Evolutionary conservation across 2,888 invertebrate genomes (phyloP).

Genomic region (Protodeltote pygarga): DNA sequence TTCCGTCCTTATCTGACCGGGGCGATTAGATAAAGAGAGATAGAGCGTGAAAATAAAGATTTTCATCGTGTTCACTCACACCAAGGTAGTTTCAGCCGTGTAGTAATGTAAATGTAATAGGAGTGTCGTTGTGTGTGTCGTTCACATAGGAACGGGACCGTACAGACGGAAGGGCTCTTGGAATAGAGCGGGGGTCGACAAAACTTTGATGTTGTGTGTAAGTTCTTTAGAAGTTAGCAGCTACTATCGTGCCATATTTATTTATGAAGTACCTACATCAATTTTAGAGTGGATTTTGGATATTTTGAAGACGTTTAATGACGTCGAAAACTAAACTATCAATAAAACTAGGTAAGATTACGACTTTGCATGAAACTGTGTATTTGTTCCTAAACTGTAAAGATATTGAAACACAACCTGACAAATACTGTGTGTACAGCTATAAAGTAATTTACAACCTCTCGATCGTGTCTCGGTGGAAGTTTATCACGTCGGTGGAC

Average conservation of each 20-base stretch:
- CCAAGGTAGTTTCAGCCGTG: slow-evolving; percentile 73
- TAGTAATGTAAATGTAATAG: slow-evolving; percentile 65
- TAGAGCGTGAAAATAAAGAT: slow-evolving; percentile 88
- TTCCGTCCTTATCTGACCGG: slow-evolving; percentile 86
- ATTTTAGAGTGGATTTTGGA: slow-evolving; percentile 22
- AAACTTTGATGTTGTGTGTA: slow-evolving; percentile 69
- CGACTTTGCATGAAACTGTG: not conserved
- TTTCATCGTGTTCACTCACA: slow-evolving; percentile 87
- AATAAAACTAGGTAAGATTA: too few relatives aligned
- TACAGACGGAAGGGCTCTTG: slow-evolving; percentile 71
- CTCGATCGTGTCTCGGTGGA: slow-evolving; percentile 53
- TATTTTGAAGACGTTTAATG: slow-evolving; percentile 20
- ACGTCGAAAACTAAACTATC: too few relatives aligned
- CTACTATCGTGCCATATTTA: slow-evolving; percentile 62
- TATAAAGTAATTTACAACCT: slow-evolving; percentile 55
- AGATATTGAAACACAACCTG: not conserved
- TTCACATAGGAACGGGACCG: slow-evolving; percentile 67
- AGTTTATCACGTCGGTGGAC: slow-evolving; percentile 53
- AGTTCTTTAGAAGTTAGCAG: slow-evolving; percentile 66
- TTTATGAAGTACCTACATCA: slow-evolving; percentile 56
- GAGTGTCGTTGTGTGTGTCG: slow-evolving; percentile 70
- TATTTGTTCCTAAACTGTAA: not conserved
- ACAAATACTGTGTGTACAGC: slow-evolving; percentile 31
- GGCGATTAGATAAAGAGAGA: slow-evolving; percentile 87
- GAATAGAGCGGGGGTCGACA: slow-evolving; percentile 78